phyloP scores from a whole-genome alignment of 2,113 vertebrate species.

The Steatornis caripensis region DNA sequence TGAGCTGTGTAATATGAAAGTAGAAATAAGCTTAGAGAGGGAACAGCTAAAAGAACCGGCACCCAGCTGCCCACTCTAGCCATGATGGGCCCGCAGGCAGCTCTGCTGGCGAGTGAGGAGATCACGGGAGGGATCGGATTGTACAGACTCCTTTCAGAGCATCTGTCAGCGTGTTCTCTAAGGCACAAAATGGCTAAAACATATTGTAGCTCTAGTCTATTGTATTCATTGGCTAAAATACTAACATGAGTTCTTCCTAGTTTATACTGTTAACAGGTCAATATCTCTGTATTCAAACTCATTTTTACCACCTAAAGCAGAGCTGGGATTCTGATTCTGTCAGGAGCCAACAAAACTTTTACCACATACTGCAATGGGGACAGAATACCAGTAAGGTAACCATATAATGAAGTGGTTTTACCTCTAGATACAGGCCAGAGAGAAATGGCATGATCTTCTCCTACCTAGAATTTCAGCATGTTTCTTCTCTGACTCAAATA shows the following conservation, averaged over 20 bases:
- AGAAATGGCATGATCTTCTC: background rate
- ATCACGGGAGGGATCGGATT: accelerated
- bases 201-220: background rate
- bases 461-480: background rate
- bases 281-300: background rate
- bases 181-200: background rate
- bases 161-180: background rate
- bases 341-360: background rate
- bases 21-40: background rate
- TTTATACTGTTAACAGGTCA: background rate
- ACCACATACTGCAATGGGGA: background rate
- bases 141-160: background rate
- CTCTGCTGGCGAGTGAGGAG: background rate
- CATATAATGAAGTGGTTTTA: background rate
- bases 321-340: background rate
- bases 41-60: background rate
- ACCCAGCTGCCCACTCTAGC: background rate
- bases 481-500: background rate
- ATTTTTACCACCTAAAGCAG: background rate
- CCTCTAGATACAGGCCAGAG: background rate
- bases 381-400: background rate
- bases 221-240: background rate
- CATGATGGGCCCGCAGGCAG: background rate
- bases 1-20: background rate
- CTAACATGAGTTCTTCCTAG: background rate